Base-by-base conservation (phyloP, 1,140 invertebrate species). In the Hirudo medicinalis region DNA sequence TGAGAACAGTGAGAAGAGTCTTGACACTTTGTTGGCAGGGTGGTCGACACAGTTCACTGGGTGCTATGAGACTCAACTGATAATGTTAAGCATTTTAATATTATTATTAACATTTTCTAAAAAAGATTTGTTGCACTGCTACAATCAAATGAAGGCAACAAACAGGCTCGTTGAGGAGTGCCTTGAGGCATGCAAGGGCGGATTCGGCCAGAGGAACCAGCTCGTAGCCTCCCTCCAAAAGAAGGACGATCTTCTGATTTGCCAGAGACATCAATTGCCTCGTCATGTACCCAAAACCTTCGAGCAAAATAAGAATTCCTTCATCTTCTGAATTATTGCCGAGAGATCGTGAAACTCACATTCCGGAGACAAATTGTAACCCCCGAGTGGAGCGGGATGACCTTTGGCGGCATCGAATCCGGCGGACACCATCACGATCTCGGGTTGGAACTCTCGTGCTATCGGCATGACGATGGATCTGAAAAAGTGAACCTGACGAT, bases 361-460 rank as follows among this genome's bases (percentile, higher is more conserved):
- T 4, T 91, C 90, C 1, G 94, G 88, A 66, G 91, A 91, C 11
- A 97, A 88, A 76, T 88, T 87, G 82, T 97, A 99, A 69, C 95
- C 96, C 69, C 96, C 96, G 29, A 99, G 85, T 0, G 93, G 93
- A 22, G 92, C 87, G 0, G 91, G 87, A 83, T 99, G 95, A n/a
- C 94, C 94, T 22, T 86, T 84, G 13, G 94, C 93, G 5, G 94
- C 95, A 84, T 99, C 96, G 83, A 99, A 99, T 36, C 96, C 96
- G 72, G 93, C 91, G 3, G 94, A 98, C 29, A 99, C 94, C 32
- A 99, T 85, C 40, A 99, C 88, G 75, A 98, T 87, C 79, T 97
- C 92, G 2, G 96, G 95, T 77, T 90, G 87, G 83, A 94, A 99
- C 78, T 92, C 90, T 54, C 77, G 78, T 15, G 79, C 81, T 49